phyloP scores from a whole-genome alignment of 1,140 invertebrate genomes.

The Drosophila parabipectinata region DNA sequence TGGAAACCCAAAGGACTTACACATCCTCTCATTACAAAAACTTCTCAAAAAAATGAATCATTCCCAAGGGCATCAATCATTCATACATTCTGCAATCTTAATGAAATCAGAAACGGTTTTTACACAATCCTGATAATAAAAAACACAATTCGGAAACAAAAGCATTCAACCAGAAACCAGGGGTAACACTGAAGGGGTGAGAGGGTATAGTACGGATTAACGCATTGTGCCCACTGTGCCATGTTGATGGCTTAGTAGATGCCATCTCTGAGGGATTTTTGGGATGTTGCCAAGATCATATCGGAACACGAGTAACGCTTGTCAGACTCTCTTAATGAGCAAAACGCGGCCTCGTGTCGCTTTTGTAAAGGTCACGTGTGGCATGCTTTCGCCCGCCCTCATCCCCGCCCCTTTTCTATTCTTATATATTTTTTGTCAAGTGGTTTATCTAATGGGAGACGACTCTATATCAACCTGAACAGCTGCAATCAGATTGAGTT shows the following conservation, averaged over 20 bases:
- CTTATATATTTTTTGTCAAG: slow-evolving; percentile 49
- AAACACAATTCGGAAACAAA: slow-evolving; percentile 39
- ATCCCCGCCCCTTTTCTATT: background rate
- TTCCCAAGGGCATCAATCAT: slow-evolving; percentile 13
- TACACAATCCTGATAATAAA: slow-evolving; percentile 1
- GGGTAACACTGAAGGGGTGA: slow-evolving; percentile 18
- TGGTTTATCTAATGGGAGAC: slow-evolving; percentile 40
- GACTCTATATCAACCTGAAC: slow-evolving; percentile 6
- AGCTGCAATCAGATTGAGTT: background rate
- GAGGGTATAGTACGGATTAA: slow-evolving; percentile 11
- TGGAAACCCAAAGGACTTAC: background rate
- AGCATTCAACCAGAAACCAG: slow-evolving; percentile 54
- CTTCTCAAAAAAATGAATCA: background rate
- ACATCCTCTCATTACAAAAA: background rate
- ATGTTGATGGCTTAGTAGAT: slow-evolving; percentile 31
- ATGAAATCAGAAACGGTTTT: slow-evolving; percentile 38
- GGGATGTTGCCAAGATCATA: slow-evolving; percentile 56
- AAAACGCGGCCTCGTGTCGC: slow-evolving; percentile 69
- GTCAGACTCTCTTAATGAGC: slow-evolving; percentile 72
- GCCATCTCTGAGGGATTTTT: slow-evolving; percentile 23
- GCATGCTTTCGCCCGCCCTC: background rate
- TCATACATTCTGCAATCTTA: slow-evolving; percentile 25
- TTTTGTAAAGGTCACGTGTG: slow-evolving; percentile 68
- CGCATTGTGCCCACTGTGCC: slow-evolving; percentile 63
- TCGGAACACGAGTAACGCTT: slow-evolving; percentile 59